A percentile compares a stretch with the other conserved stretches of the same genome.
Conservation (phyloP, 2,797 vertebrate species). For the Kryptopterus vitreolus region DNA sequence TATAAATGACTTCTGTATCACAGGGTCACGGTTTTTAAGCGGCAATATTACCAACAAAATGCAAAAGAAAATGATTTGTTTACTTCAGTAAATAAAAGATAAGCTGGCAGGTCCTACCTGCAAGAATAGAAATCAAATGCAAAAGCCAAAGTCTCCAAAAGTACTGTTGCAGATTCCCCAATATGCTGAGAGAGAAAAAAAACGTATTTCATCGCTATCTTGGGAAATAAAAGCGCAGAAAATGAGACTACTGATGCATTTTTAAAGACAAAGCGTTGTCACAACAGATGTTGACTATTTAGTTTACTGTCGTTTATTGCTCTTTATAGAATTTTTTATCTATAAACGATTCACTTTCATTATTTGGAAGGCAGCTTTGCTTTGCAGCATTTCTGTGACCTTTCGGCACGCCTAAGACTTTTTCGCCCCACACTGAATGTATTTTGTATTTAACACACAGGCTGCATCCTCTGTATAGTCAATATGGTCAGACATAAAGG, state of each 20-base stretch:
- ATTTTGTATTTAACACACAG: not conserved
- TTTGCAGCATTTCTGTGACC: not conserved
- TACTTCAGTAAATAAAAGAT: not conserved
- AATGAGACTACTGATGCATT: not conserved
- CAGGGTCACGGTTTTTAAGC: not conserved
- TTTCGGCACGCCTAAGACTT: not conserved
- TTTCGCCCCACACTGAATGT: not conserved
- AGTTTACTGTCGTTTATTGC: not conserved
- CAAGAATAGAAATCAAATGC: not conserved
- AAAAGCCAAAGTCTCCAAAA: not conserved
- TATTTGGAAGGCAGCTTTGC: not conserved
- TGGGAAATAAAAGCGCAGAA: not conserved
- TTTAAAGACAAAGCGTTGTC: not conserved
- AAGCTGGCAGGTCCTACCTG: not conserved
- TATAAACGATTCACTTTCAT: not conserved
- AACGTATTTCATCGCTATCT: too few species aligned
- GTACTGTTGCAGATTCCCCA: not conserved
- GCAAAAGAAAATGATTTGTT: not conserved
- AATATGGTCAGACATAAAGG: constrained; percentile 2
- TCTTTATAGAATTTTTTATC: not conserved
- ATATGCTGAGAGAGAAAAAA: not conserved
- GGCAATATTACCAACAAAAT: not conserved
- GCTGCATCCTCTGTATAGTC: not conserved
- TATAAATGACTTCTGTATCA: not conserved
- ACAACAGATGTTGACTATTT: not conserved